Percentiles rank a stretch among this genome's conserved stretches.
Evolutionary conservation across 1,140 invertebrate genomes (phyloP).

Genomic region (Euwallacea similis): DNA sequence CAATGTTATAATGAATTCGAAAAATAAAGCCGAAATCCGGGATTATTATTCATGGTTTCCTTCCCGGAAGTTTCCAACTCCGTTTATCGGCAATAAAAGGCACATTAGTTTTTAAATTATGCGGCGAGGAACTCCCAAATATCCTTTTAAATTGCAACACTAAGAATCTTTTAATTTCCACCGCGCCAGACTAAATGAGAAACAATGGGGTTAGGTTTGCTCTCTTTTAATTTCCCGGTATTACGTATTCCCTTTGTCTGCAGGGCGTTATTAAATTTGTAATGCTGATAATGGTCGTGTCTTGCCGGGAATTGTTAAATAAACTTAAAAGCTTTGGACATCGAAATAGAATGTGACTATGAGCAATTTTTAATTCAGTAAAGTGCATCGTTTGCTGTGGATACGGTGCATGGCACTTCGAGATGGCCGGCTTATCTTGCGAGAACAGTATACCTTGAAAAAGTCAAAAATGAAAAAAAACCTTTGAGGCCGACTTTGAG

Average conservation of each 20-base stretch:
- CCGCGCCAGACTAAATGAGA: constrained; percentile 14
- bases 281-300: neutral
- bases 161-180: constrained; percentile 30
- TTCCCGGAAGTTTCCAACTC: constrained; percentile 11
- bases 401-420: too few species aligned
- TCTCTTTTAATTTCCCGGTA: constrained; percentile 9
- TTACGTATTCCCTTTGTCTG: constrained; percentile 13
- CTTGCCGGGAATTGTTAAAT: constrained; percentile 6
- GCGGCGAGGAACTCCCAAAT: constrained; percentile 22
- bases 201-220: constrained; percentile 19
- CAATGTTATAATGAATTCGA: neutral
- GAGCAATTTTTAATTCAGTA: too few species aligned
- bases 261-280: constrained; percentile 2
- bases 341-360: neutral
- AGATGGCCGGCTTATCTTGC: too few species aligned
- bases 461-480: too few species aligned
- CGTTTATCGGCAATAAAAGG: constrained; percentile 28
- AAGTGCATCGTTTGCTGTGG: too few species aligned
- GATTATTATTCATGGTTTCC: constrained; percentile 25
- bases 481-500: too few species aligned
- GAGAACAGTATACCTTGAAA: too few species aligned
- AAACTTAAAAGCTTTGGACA: neutral
- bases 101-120: constrained; percentile 29
- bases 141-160: constrained; percentile 30
- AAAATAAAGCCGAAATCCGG: neutral